Conservation (phyloP, 2,888 invertebrate species). For the Pheosia gnoma region DNA sequence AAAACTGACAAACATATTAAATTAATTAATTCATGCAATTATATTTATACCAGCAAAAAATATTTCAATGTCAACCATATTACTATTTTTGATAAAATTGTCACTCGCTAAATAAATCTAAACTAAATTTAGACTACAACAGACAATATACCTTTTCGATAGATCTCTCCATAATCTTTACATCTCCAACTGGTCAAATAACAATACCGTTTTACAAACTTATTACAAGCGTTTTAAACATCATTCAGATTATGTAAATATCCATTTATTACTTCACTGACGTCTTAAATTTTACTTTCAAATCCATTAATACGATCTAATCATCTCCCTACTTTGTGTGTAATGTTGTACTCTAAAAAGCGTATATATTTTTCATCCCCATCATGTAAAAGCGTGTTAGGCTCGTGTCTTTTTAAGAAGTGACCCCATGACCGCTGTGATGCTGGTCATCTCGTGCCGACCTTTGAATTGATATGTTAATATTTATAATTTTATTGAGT, state of each 20-base stretch:
- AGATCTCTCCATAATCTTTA: not conserved
- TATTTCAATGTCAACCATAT: no score
- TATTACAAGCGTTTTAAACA: conserved; percentile 19
- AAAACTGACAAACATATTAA: no score
- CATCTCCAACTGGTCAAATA: not conserved
- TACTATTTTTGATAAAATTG: no score
- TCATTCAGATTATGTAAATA: conserved; percentile 37
- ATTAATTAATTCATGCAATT: no score
- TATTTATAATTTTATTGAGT: conserved; percentile 13
- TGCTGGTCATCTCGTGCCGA: conserved; percentile 43
- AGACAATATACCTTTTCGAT: not conserved
- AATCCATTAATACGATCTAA: conserved; percentile 26
- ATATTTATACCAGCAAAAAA: no score
- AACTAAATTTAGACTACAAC: no score
- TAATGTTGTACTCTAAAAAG: conserved; percentile 24
- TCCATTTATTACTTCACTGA: conserved; percentile 26
- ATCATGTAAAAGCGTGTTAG: conserved; percentile 39
- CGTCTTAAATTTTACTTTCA: conserved; percentile 37
- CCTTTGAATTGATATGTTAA: conserved; percentile 39
- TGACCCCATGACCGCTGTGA: conserved; percentile 39
- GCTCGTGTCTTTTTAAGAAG: conserved; percentile 37
- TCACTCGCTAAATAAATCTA: no score
- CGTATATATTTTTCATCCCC: conserved; percentile 33
- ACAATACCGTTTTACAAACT: conserved; percentile 10
- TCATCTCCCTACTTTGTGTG: conserved; percentile 37